These are phyloP conservation scores for Aplocera efformata DNA, from an alignment of 2,888 invertebrate genomes.

Conservation along the genomic window DNA sequence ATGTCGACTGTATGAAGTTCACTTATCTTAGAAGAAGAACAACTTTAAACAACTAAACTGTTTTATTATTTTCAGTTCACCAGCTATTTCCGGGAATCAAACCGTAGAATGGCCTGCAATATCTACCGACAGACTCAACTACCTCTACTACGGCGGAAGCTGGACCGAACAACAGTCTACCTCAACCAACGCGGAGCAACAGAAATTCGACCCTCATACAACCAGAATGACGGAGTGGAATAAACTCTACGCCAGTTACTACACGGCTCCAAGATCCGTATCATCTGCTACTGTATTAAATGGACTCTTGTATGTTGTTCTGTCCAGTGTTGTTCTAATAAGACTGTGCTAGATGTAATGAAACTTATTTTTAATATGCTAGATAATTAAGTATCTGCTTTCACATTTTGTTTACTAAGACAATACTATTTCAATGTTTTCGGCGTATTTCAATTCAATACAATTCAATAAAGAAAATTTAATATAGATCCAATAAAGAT, in stretches of 20 bases:
- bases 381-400: conserved; percentile 1
- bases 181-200: conserved; percentile 26
- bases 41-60: too few relatives aligned
- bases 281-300: conserved; percentile 32
- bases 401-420: too few relatives aligned
- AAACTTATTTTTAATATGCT: conserved; percentile 8
- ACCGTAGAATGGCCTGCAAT: conserved; percentile 35
- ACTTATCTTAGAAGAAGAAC: too few relatives aligned
- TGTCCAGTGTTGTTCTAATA: conserved; percentile 33
- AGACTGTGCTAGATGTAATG: conserved; percentile 30
- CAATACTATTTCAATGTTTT: too few relatives aligned
- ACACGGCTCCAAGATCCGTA: conserved; percentile 37
- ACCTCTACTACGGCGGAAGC: conserved; percentile 41
- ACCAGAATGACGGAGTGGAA: conserved; percentile 47
- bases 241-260: conserved; percentile 38
- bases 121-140: conserved; percentile 28
- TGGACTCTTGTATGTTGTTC: conserved; percentile 29
- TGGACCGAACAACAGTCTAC: conserved; percentile 1
- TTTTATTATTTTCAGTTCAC: conserved; percentile 14
- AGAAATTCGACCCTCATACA: conserved; percentile 43
- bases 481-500: too few relatives aligned
- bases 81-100: conserved; percentile 9
- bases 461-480: too few relatives aligned
- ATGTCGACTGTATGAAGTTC: too few relatives aligned
- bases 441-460: too few relatives aligned